Base-by-base conservation (phyloP, 2,797 vertebrate genomes). In the Diplodus puntazzo region DNA sequence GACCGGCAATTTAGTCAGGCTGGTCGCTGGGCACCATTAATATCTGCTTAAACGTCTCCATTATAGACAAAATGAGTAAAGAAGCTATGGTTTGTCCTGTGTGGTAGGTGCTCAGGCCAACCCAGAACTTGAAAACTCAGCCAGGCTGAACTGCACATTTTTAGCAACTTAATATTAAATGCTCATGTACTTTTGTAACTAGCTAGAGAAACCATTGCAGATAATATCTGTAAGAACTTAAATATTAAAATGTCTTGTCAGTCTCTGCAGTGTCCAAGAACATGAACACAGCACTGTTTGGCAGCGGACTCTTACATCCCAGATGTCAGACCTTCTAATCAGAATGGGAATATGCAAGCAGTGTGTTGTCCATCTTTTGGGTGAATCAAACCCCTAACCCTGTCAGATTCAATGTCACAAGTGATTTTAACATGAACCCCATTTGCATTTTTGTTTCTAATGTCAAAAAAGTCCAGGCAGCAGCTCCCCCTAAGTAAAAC, bases 271-370 rank as follows among this genome's bases (percentile, higher is more conserved):
- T 13, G n/a, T 42, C 14, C 18, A 59, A 64, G 16, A n/a, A 54
- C 55, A 20, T 14, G 8, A 27, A 39, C 54, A 9, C 5, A 27
- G 25, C 54, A 9, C 5, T 50, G 12, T 39, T 27, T 54, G 27
- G 43, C 54, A 69, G 63, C 9, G 2, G 39, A 55, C 42, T 50
- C 23, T n/a, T 25, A n/a, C 17, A 34, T 61, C 57, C 18, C 53
- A 46, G 69, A 66, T 64, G 63, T 70, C 68, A 72, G 21, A 59
- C 50, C 20, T 52, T 67, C 80, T 65, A 58, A 68, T 5, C 34
- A 30, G 58, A 49, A 49, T 30, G 70, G 43, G 42, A 78, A 63
- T 67, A 58, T 62, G 16, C 48, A 72, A 42, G 43, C 23, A 30
- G 21, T 64, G 9, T n/a, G 12, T 48, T 12, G 6, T 39, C 17